phyloP scores from a whole-genome alignment of 2,797 vertebrate species.

The Sebastes diploproa region DNA sequence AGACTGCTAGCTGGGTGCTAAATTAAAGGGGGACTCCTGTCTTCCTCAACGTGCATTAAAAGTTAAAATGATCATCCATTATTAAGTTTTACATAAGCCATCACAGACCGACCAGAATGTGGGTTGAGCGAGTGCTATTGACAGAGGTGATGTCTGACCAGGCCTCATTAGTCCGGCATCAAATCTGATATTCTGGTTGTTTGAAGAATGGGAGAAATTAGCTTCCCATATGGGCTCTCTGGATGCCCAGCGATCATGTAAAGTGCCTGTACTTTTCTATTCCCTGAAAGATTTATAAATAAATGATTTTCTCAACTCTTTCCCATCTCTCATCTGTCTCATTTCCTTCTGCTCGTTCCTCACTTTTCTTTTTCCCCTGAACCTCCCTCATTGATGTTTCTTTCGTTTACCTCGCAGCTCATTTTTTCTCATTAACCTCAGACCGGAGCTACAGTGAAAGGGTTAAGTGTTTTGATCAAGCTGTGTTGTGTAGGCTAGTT shows the following conservation, averaged over 20 bases:
- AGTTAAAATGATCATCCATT: constrained; percentile 77
- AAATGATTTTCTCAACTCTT: constrained; percentile 59
- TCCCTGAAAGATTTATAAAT: constrained; percentile 59
- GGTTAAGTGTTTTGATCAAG: constrained; percentile 52
- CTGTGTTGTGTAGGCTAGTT: constrained; percentile 4
- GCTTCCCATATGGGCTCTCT: constrained; percentile 19
- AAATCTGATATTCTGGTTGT: constrained; percentile 42
- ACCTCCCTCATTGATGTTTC: not conserved
- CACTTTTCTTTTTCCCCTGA: constrained; percentile 11
- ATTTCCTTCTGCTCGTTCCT: constrained; percentile 49
- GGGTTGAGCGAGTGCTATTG: constrained; percentile 47
- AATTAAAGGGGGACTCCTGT: constrained; percentile 73
- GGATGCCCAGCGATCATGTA: constrained; percentile 43
- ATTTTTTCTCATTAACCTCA: constrained; percentile 25
- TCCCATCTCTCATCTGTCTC: constrained; percentile 69
- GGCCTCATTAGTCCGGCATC: constrained; percentile 60
- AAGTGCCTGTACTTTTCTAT: constrained; percentile 59
- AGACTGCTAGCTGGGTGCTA: constrained; percentile 57
- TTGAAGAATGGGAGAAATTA: constrained; percentile 42
- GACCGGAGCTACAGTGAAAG: constrained; percentile 3
- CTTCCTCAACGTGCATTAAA: constrained; percentile 71
- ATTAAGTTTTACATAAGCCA: constrained; percentile 73
- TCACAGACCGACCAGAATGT: constrained; percentile 40
- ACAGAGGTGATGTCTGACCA: constrained; percentile 49
- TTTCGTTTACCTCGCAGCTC: constrained; percentile 14